Conservation (phyloP, 1,140 invertebrate species). For the Thaumetopoea pityocampa region DNA sequence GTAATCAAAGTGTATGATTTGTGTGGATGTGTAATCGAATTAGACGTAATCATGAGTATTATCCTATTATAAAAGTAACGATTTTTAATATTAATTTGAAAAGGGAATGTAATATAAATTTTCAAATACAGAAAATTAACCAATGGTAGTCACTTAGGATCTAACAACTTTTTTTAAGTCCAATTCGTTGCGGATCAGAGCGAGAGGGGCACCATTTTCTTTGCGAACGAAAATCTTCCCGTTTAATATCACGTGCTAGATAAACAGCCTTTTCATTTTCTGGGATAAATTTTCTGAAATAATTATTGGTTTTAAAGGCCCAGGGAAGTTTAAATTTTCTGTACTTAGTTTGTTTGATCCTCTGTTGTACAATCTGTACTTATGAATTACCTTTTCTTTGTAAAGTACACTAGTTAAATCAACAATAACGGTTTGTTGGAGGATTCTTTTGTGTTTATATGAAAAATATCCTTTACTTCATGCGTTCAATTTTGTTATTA, state of each 20-base stretch:
- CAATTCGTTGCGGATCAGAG: too few species aligned
- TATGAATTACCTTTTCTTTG: conserved; percentile 2
- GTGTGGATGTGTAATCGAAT: too few species aligned
- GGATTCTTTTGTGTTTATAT: conserved; percentile 13
- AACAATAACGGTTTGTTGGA: conserved; percentile 11
- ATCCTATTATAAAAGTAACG: too few species aligned
- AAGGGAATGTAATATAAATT: too few species aligned
- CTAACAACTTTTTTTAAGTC: too few species aligned
- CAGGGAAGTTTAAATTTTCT: neutral
- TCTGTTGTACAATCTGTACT: neutral
- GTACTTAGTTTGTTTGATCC: neutral
- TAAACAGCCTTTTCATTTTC: conserved; percentile 7
- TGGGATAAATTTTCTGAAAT: conserved; percentile 9
- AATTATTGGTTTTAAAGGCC: conserved; percentile 7
- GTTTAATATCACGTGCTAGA: conserved; percentile 6
- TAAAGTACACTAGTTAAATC: conserved; percentile 2
- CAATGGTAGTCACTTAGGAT: too few species aligned
- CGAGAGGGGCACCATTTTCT: neutral
- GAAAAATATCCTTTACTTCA: conserved; percentile 21
- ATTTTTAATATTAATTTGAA: too few species aligned
- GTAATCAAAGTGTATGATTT: too few species aligned
- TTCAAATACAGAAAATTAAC: too few species aligned
- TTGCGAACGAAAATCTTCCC: neutral
- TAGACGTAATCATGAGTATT: too few species aligned
- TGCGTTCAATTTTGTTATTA: conserved; percentile 5